Evolutionary conservation across 2,113 vertebrate genomes (phyloP).

Genomic region (Thomomys bottae): DNA sequence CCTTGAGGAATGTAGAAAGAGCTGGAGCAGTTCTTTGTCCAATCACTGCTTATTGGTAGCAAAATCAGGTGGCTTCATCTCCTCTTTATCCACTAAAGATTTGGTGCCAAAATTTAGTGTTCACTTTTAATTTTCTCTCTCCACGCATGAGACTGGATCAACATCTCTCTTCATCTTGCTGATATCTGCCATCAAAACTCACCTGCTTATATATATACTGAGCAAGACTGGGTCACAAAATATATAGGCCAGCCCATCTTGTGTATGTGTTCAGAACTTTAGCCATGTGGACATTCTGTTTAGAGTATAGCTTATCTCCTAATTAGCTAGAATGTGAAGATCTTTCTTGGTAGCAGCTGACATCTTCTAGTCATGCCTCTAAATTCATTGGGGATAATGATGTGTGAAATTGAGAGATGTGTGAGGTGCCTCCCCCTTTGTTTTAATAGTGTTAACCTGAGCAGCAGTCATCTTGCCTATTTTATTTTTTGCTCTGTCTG

Average conservation of each 20-base stretch:
- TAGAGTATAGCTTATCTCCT: constrained; percentile 49
- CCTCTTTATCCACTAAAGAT: neutral
- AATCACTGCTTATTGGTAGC: neutral
- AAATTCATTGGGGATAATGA: constrained; percentile 59
- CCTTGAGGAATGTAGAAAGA: neutral
- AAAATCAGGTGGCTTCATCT: neutral
- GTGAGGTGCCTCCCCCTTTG: neutral
- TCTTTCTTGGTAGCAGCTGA: constrained; percentile 66
- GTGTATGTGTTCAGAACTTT: constrained; percentile 36
- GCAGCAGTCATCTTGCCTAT: neutral
- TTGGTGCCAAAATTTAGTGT: neutral
- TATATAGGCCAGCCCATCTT: constrained; percentile 51
- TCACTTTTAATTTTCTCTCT: neutral
- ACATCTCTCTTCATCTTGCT: constrained; percentile 34
- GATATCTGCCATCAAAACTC: neutral
- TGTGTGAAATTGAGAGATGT: constrained; percentile 44
- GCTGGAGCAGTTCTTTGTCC: neutral
- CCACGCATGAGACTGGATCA: neutral
- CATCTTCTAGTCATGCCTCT: constrained; percentile 52
- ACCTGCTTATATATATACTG: neutral
- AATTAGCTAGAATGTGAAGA: constrained; percentile 59
- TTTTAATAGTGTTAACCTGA: neutral
- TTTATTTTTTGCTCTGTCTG: constrained; percentile 1
- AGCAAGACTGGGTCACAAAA: neutral
- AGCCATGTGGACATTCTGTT: constrained; percentile 58